Conservation (phyloP, 2,113 vertebrate genomes). For the Lepidothrix coronata region DNA sequence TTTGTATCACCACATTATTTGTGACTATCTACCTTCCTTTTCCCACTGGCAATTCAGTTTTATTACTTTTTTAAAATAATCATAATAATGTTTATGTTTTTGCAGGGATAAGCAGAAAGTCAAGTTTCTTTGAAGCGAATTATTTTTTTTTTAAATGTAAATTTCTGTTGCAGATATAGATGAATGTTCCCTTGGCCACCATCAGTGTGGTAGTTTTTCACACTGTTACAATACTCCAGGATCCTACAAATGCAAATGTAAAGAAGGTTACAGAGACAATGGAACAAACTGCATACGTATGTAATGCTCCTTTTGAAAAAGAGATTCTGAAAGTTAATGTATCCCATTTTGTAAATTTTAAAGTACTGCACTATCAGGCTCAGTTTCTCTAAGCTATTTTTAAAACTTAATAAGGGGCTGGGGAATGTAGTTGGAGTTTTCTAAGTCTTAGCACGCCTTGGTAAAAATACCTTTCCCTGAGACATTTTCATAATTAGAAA, state of each 20-base stretch:
- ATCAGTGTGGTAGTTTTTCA: constrained; percentile 84
- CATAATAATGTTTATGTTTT: not conserved
- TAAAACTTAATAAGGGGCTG: not conserved
- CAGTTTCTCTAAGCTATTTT: constrained; percentile 18
- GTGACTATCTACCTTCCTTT: not conserved
- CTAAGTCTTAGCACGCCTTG: not conserved
- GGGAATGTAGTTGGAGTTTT: not conserved
- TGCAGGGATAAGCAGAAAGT: not conserved
- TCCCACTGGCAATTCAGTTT: not conserved
- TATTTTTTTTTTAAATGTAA: not conserved
- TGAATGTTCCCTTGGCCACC: constrained; percentile 85
- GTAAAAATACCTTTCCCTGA: constrained; percentile 49
- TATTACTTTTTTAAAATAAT: not conserved
- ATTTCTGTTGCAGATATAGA: constrained; percentile 84
- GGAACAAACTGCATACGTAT: constrained; percentile 88
- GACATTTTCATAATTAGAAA: constrained; percentile 46
- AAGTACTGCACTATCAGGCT: not conserved
- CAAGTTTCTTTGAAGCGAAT: not conserved
- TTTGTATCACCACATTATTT: not conserved
- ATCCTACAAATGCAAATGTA: constrained; percentile 95
- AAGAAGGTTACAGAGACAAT: constrained; percentile 85
- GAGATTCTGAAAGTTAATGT: not conserved
- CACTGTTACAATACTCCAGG: constrained; percentile 90
- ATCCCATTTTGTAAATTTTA: not conserved
- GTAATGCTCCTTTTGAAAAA: constrained; percentile 58